Evolutionary conservation across 23 tunicate species (phyloP).

Genomic region (Phallusia fumigata): DNA sequence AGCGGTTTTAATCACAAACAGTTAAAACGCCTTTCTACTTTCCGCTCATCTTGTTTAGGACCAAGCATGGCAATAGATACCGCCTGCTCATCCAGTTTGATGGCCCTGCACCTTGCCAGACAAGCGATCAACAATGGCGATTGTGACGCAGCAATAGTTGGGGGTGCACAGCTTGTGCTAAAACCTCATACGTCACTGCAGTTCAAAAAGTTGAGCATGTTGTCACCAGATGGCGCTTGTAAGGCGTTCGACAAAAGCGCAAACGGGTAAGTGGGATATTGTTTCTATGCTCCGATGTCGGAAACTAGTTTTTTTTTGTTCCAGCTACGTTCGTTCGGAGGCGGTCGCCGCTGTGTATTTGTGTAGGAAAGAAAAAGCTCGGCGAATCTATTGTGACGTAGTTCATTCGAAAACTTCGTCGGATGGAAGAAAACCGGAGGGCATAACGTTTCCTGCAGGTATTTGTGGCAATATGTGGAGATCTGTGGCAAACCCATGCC

Average conservation of each 20-base stretch:
- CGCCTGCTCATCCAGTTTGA: conserved; percentile 30
- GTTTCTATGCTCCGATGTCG: background rate
- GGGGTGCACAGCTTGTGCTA: conserved; percentile 14
- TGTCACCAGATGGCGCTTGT: conserved; percentile 31
- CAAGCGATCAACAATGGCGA: conserved; percentile 18
- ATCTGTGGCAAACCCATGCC: no score
- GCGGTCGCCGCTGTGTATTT: conserved; percentile 21
- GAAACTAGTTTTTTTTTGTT: no score
- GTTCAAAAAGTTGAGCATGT: background rate
- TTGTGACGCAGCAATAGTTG: conserved; percentile 41
- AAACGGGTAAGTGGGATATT: conserved; percentile 17
- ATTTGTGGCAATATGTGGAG: background rate
- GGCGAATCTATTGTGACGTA: conserved; percentile 23
- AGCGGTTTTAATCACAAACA: background rate
- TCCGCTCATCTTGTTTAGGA: conserved; percentile 1
- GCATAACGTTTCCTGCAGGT: conserved; percentile 37
- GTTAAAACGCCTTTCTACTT: no score
- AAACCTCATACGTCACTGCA: conserved; percentile 22
- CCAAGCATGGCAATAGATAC: conserved; percentile 39
- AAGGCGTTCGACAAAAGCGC: conserved; percentile 27
- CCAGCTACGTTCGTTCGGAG: conserved; percentile 22
- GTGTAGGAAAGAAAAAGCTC: background rate
- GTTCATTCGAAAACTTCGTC: conserved; percentile 8
- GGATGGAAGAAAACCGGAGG: conserved; percentile 23
- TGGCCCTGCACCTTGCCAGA: conserved; percentile 20